Percentiles rank a stretch among this genome's conserved stretches.
Evolutionary conservation across 2,113 vertebrate genomes (phyloP).

Genomic region (Nipponia nippon): DNA sequence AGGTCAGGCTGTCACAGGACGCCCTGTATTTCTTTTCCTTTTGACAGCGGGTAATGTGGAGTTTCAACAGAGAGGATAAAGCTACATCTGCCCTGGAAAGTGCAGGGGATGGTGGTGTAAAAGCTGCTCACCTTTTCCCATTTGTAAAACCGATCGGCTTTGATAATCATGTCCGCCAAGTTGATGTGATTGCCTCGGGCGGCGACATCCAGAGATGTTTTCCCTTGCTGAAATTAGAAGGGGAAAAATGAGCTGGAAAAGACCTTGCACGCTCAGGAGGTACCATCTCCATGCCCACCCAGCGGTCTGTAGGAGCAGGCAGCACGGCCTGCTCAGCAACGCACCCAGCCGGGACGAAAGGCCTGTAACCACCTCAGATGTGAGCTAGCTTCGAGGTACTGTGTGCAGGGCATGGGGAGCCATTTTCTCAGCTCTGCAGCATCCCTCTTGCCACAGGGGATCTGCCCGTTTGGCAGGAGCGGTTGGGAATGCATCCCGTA

Average conservation of each 20-base stretch:
- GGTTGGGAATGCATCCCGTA: neutral
- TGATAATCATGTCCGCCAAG: conserved; percentile 91
- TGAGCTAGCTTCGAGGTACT: neutral
- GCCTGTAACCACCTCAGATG: neutral
- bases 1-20: neutral
- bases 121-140: conserved; percentile 79
- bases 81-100: neutral
- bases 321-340: neutral
- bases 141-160: conserved; percentile 87
- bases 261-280: neutral
- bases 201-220: conserved; percentile 85
- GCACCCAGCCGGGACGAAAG: neutral
- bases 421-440: neutral
- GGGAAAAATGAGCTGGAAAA: neutral
- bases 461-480: neutral
- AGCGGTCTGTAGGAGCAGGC: neutral
- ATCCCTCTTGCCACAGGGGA: neutral
- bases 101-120: neutral
- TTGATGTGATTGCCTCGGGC: conserved; percentile 83
- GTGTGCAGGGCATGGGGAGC: neutral
- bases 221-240: conserved; percentile 80
- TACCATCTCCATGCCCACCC: neutral
- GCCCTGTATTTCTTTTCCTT: neutral
- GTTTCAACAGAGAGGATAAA: neutral
- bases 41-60: neutral